These are phyloP conservation scores for Diplazon laetatorius DNA, from an alignment of 2,888 invertebrate genomes.

Conservation along the genomic window DNA sequence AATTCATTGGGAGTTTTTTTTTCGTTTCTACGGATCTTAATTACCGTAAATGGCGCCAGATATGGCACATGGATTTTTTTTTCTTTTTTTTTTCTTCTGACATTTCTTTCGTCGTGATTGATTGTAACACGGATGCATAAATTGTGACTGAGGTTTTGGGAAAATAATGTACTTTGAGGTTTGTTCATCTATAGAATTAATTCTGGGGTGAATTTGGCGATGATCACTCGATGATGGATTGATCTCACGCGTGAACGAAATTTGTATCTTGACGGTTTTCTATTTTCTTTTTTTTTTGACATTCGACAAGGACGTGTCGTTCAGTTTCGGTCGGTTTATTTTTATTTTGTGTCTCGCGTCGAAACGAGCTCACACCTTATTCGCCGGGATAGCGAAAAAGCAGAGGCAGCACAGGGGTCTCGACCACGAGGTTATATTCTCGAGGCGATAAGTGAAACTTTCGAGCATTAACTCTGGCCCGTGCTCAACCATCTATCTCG, in stretches of 20 bases:
- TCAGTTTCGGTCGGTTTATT: slow-evolving; percentile 23
- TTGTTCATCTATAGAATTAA: too few relatives aligned
- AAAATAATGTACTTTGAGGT: too few relatives aligned
- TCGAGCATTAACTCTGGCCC: slow-evolving; percentile 75
- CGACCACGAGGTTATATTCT: slow-evolving; percentile 41
- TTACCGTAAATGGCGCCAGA: too few relatives aligned
- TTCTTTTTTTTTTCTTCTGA: too few relatives aligned
- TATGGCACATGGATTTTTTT: too few relatives aligned
- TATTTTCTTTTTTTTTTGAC: slow-evolving; percentile 9
- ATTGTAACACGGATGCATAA: too few relatives aligned
- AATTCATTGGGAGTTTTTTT: too few relatives aligned
- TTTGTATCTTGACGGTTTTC: not conserved
- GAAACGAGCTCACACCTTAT: slow-evolving; percentile 2
- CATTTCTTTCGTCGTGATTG: too few relatives aligned
- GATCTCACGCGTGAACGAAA: not conserved
- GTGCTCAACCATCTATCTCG: slow-evolving; percentile 77
- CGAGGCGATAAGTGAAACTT: slow-evolving; percentile 72
- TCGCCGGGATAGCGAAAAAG: slow-evolving; percentile 7
- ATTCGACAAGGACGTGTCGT: slow-evolving; percentile 35
- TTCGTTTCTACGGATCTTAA: too few relatives aligned
- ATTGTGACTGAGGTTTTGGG: too few relatives aligned
- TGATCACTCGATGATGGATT: not conserved
- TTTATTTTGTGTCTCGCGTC: not conserved
- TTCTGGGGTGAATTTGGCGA: too few relatives aligned
- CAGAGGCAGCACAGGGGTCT: not conserved